phyloP scores from a whole-genome alignment of 2,797 vertebrate genomes.

The Philypnodon macrostomus region DNA sequence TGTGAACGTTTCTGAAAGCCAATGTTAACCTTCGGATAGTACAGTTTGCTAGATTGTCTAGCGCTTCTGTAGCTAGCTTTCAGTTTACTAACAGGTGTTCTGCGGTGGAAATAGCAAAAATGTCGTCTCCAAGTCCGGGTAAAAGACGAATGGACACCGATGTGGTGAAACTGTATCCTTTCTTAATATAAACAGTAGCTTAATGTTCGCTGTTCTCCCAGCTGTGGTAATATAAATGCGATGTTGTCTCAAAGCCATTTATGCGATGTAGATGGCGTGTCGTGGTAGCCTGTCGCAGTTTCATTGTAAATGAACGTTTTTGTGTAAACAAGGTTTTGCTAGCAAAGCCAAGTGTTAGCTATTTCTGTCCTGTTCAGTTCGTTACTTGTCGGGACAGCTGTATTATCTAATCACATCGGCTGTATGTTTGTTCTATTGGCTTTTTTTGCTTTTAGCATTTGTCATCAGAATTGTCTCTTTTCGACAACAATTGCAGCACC shows the following conservation, averaged over 20 bases:
- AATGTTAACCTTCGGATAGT: conserved; percentile 79
- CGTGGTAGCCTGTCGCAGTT: conserved; percentile 23
- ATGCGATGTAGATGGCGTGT: conserved; percentile 19
- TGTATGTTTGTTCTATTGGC: conserved; percentile 13
- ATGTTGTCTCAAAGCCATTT: conserved; percentile 9
- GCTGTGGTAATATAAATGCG: conserved; percentile 18
- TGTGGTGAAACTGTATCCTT: conserved; percentile 99
- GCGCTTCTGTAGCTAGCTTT: conserved; percentile 62
- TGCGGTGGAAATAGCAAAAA: conserved; percentile 83
- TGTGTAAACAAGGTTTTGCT: conserved; percentile 74
- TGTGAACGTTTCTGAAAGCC: conserved; percentile 58
- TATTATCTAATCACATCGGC: conserved; percentile 36
- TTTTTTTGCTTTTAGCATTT: conserved; percentile 19
- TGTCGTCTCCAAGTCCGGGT: conserved; percentile 97
- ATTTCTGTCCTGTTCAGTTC: conserved; percentile 55
- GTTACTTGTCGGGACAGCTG: conserved; percentile 51
- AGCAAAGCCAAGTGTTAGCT: conserved; percentile 71
- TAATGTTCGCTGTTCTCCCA: conserved; percentile 23
- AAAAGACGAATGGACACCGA: conserved; percentile 98
- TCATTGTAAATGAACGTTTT: conserved; percentile 65
- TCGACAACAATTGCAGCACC: conserved; percentile 30
- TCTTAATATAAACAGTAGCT: conserved; percentile 77
- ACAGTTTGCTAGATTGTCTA: conserved; percentile 69
- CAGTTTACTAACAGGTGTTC: conserved; percentile 63
- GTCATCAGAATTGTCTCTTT: conserved; percentile 19